Evolutionary conservation across 2,113 vertebrate species (phyloP).

Genomic region (Sapajus apella): DNA sequence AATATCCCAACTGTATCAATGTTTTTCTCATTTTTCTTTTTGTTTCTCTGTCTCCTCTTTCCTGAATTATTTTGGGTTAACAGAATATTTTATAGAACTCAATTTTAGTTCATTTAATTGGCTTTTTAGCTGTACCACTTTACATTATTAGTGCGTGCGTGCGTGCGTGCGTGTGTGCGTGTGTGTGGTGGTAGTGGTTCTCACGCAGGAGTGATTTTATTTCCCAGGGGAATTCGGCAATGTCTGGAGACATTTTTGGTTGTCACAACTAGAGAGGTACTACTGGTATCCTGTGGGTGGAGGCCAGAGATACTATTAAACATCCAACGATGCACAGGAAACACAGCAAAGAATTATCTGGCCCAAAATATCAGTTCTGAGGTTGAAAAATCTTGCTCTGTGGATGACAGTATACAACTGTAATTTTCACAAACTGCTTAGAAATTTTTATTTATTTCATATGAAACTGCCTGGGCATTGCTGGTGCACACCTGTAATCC

Average conservation of each 20-base stretch:
- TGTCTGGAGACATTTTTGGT: not conserved
- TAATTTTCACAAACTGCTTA: not conserved
- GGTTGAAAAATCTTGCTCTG: not conserved
- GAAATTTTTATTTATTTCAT: not conserved
- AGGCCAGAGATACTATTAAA: not conserved
- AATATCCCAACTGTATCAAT: not conserved
- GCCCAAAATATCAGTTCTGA: not conserved
- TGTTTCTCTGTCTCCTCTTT: not conserved
- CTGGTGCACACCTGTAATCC: no score
- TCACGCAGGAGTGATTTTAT: not conserved
- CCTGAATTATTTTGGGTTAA: not conserved
- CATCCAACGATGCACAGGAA: not conserved
- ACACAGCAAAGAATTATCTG: not conserved
- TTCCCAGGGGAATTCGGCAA: not conserved
- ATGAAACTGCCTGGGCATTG: no score
- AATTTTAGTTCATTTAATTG: not conserved
- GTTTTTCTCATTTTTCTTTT: not conserved
- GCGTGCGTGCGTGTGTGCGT: no score
- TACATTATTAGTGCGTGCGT: not conserved
- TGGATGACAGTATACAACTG: not conserved
- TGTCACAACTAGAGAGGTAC: not conserved
- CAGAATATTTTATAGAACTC: not conserved
- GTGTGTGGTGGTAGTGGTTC: not conserved
- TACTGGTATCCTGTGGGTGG: not conserved
- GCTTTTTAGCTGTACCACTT: not conserved